Percentiles rank a stretch among this genome's conserved stretches.
Conservation (phyloP, 1,140 invertebrate species). For the Venturia canescens region DNA sequence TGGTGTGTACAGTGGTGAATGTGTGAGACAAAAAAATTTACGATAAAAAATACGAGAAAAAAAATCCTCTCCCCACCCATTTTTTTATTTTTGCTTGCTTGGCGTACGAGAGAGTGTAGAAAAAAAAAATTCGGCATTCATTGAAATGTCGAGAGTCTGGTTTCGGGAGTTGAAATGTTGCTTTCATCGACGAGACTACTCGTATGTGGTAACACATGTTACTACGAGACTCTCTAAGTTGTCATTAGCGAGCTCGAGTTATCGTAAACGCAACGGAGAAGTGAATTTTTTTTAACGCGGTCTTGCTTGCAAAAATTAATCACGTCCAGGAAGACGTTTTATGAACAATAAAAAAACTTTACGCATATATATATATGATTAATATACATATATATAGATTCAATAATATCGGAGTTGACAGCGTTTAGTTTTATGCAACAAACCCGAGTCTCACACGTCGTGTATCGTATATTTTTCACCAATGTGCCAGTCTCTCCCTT, state of each 20-base stretch:
- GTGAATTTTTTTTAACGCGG: background rate
- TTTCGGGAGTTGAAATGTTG: conserved; percentile 14
- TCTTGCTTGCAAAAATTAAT: background rate
- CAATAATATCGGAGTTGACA: conserved; percentile 4
- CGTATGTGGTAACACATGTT: conserved; percentile 33
- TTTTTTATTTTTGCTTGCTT: no score
- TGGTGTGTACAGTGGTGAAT: no score
- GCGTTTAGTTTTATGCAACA: conserved; percentile 5
- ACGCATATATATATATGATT: background rate
- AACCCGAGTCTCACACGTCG: background rate
- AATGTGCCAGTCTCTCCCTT: conserved; percentile 47
- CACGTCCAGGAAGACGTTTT: background rate
- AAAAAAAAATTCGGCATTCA: conserved; percentile 13
- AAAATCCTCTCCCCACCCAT: no score
- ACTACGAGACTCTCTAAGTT: conserved; percentile 10
- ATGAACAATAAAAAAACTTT: background rate
- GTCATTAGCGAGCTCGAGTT: conserved; percentile 13
- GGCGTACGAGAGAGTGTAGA: background rate
- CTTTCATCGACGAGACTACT: conserved; percentile 19
- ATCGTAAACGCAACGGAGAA: background rate
- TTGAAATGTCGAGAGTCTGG: conserved; percentile 12
- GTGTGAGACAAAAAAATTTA: background rate
- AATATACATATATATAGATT: background rate
- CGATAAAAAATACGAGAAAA: background rate
- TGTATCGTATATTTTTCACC: conserved; percentile 35